phyloP scores from a whole-genome alignment of 2,113 vertebrate genomes.

The Sardina pilchardus region DNA sequence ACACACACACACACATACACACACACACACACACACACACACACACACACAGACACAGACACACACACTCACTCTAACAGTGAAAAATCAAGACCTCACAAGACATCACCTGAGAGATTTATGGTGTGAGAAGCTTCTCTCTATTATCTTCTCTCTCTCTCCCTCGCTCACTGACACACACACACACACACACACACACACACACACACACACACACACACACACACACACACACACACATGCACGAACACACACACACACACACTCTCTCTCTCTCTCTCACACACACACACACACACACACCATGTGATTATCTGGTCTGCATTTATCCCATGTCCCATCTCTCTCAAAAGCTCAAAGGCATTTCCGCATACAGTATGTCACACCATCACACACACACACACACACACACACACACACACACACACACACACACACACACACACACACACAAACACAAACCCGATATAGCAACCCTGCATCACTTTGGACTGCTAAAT shows the following conservation, averaged over 20 bases:
- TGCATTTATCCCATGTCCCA: too few species aligned
- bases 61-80: background rate
- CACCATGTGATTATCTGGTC: too few species aligned
- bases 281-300: background rate
- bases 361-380: too few species aligned
- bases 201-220: background rate
- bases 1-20: background rate
- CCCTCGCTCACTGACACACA: background rate
- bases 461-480: too few species aligned
- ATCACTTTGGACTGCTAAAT: too few species aligned
- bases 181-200: conserved; percentile 6
- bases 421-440: too few species aligned
- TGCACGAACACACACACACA: background rate
- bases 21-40: background rate
- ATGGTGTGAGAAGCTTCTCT: too few species aligned
- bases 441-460: too few species aligned
- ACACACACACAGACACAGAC: background rate
- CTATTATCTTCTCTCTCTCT: background rate
- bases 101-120: too few species aligned
- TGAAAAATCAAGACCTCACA: too few species aligned
- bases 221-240: background rate
- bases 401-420: background rate
- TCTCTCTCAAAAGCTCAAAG: too few species aligned
- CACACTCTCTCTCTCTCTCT: background rate
- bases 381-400: too few species aligned